Conservation (phyloP, 2,888 invertebrate genomes). For the Dastarcus helophoroides region DNA sequence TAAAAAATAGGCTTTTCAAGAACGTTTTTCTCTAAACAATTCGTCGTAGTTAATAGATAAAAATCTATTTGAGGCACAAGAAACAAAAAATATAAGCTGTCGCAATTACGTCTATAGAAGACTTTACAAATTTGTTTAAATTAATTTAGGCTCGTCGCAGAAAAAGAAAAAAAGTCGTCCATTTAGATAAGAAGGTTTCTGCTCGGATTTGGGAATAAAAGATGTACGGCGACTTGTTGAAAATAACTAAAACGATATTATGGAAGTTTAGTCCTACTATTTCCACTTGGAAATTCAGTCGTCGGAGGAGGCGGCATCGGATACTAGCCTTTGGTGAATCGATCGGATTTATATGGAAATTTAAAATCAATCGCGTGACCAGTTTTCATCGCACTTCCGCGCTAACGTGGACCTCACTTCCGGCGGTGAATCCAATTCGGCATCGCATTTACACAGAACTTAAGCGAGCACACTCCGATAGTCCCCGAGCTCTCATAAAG, state of each 20-base stretch:
- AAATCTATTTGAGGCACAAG: too few relatives aligned
- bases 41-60: too few relatives aligned
- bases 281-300: slow-evolving; percentile 24
- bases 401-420: slow-evolving; percentile 22
- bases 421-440: slow-evolving; percentile 23
- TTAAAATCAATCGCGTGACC: slow-evolving; percentile 32
- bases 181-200: too few relatives aligned
- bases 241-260: slow-evolving; percentile 2
- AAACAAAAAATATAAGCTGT: too few relatives aligned
- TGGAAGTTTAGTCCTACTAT: neutral
- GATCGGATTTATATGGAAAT: slow-evolving; percentile 35
- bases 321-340: slow-evolving; percentile 26
- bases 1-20: too few relatives aligned
- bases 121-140: too few relatives aligned
- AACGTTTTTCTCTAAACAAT: too few relatives aligned
- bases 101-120: too few relatives aligned
- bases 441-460: slow-evolving; percentile 20
- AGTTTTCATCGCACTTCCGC: slow-evolving; percentile 25
- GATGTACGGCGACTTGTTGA: too few relatives aligned
- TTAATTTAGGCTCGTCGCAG: too few relatives aligned
- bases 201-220: too few relatives aligned
- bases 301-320: slow-evolving; percentile 21
- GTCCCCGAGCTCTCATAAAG: slow-evolving; percentile 16
- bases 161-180: too few relatives aligned
- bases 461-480: slow-evolving; percentile 15